Base-by-base conservation (phyloP, 2,888 invertebrate species). In the Embidobia sp. region DNA sequence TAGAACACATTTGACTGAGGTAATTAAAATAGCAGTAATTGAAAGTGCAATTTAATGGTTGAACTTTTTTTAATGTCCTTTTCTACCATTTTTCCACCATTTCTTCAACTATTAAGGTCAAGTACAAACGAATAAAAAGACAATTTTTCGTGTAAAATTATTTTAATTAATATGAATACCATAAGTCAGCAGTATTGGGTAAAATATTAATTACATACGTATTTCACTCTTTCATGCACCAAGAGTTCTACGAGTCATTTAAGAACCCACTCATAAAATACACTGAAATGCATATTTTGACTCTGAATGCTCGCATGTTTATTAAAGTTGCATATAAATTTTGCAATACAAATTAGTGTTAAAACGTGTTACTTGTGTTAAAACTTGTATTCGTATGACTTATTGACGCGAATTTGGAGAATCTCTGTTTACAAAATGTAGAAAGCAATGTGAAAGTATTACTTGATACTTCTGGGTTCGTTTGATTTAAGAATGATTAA, bases 161-260 rank as follows among this genome's bases (percentile, higher is more conserved):
- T 64, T 13, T 26, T 22, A 46, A 55, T 55, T 67, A 37, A 67
- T 46, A 19, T 46, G 31, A 26, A 67, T 35, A 46, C n/a, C 26
- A 27, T 10, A 57, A 46, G 64, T 57, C 40, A 31, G 22, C 22
- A 18, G n/a, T 26, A 55, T 22, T 57, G 59, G 33, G 29, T 18
- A 31, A 27, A 44, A 59, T 31, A 69, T 57, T 59, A 59, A 69
- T 59, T 53, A 61, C 57, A 61, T 49, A 42, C 11, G n/a, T 22
- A 51, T 29, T 61, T 31, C 27, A 11, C 33, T 26, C 35, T 51
- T 13, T 37, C 31, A 26, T 40, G 29, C 11, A 2, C 11, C 10
- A 61, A 61, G 61, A 61, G 46, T 63, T 70, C 7, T 48, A 59
- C 51, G 37, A 70, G 70, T 70, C 70, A 63, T 46, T 70, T 27